Evolutionary conservation across 2,113 vertebrate genomes (phyloP).

Genomic region (Chloroceryle aenea): DNA sequence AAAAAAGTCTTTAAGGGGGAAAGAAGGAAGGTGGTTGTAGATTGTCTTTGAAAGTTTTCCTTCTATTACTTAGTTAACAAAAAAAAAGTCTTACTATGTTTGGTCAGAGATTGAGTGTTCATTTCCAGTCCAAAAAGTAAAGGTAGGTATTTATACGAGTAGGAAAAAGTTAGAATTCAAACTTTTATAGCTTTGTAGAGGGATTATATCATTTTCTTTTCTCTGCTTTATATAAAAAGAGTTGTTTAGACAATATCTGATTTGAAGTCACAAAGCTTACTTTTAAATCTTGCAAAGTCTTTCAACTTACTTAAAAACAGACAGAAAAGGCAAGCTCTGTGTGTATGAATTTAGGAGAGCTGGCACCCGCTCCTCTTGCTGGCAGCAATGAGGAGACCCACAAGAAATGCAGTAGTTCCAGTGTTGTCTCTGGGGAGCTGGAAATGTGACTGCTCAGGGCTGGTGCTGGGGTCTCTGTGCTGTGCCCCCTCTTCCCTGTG

Average conservation of each 20-base stretch:
- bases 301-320: not conserved
- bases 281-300: not conserved
- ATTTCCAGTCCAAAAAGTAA: not conserved
- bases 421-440: not conserved
- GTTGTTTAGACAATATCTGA: not conserved
- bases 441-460: not conserved
- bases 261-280: not conserved
- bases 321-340: not conserved
- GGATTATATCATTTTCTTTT: not conserved
- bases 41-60: not conserved
- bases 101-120: not conserved
- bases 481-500: not conserved
- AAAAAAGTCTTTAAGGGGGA: not conserved
- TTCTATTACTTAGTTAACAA: not conserved
- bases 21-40: not conserved
- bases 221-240: not conserved
- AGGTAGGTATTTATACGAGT: not conserved
- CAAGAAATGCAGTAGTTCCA: not conserved
- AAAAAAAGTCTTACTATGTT: not conserved
- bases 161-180: not conserved
- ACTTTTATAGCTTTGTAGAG: not conserved
- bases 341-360: not conserved
- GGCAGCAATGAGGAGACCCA: not conserved
- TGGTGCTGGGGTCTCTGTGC: accelerated
- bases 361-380: not conserved